A percentile compares a stretch with the other conserved stretches of the same genome.
phyloP scores from a whole-genome alignment of 2,888 invertebrate genomes.

The Margaritifera margaritifera region DNA sequence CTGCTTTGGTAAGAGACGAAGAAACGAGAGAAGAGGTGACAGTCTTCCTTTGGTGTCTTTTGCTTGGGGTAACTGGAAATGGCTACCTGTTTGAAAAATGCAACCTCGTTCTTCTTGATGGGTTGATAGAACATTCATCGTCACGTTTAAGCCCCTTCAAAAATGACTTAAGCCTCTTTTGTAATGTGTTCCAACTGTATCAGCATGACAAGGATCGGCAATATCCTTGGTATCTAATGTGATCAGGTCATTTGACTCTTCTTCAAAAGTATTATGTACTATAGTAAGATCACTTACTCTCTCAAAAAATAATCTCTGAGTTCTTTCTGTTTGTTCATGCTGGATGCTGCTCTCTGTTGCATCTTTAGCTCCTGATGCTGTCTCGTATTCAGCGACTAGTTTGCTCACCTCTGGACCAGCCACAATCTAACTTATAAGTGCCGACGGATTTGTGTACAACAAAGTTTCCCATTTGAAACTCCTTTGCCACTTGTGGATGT shows the following conservation, averaged over 20 bases:
- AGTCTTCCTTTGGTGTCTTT: neutral
- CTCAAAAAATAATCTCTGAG: too few relatives aligned
- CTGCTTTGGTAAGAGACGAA: neutral
- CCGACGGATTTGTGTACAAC: slow-evolving; percentile 37
- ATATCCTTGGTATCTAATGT: too few relatives aligned
- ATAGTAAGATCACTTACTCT: slow-evolving; percentile 6
- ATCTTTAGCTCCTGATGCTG: slow-evolving; percentile 14
- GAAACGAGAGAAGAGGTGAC: slow-evolving; percentile 1
- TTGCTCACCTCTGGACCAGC: too few relatives aligned
- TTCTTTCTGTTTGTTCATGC: too few relatives aligned
- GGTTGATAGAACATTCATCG: slow-evolving; percentile 24
- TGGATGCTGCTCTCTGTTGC: too few relatives aligned
- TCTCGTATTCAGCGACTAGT: slow-evolving; percentile 17
- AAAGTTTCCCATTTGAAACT: too few relatives aligned
- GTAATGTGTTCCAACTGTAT: slow-evolving; percentile 19
- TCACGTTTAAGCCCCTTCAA: slow-evolving; percentile 10
- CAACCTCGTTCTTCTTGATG: slow-evolving; percentile 22
- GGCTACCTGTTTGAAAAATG: slow-evolving; percentile 16
- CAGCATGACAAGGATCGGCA: slow-evolving; percentile 16
- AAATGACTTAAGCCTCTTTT: slow-evolving; percentile 16
- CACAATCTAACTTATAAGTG: slow-evolving; percentile 48
- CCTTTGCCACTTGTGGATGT: slow-evolving; percentile 31
- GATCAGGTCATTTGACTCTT: too few relatives aligned
- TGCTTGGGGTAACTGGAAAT: neutral
- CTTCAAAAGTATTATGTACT: too few relatives aligned